These are phyloP conservation scores for Crocidura indochinensis DNA, from an alignment of 2,797 vertebrate genomes.

Conservation along the genomic window DNA sequence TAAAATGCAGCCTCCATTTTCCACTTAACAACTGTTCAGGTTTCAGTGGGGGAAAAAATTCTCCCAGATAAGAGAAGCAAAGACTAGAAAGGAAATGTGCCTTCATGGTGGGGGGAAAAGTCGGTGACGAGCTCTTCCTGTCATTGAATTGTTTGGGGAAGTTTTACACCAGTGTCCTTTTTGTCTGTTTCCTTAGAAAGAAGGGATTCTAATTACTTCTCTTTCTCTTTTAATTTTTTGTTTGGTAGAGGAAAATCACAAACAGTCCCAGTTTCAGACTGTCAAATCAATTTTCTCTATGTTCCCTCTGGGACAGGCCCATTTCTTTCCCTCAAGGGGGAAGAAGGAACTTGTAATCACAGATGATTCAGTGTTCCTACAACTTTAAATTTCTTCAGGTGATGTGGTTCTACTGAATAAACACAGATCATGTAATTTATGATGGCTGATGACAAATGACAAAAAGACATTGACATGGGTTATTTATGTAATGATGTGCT, in stretches of 20 bases:
- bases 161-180: slow-evolving; percentile 91
- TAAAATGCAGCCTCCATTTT: slow-evolving; percentile 94
- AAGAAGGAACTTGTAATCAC: slow-evolving; percentile 75
- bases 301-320: slow-evolving; percentile 43
- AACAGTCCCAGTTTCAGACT: slow-evolving; percentile 77
- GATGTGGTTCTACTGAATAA: slow-evolving; percentile 75
- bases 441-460: slow-evolving; percentile 63
- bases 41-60: slow-evolving; percentile 88
- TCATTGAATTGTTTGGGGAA: slow-evolving; percentile 95
- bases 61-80: slow-evolving; percentile 92
- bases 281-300: slow-evolving; percentile 56
- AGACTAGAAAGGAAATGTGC: slow-evolving; percentile 94
- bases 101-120: slow-evolving; percentile 93
- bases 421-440: slow-evolving; percentile 67
- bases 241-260: slow-evolving; percentile 67
- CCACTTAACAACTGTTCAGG: slow-evolving; percentile 89
- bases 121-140: slow-evolving; percentile 95
- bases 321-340: slow-evolving; percentile 62
- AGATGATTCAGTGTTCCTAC: slow-evolving; percentile 74
- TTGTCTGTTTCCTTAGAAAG: slow-evolving; percentile 89
- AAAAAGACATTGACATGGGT: slow-evolving; percentile 68
- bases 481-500: slow-evolving; percentile 71
- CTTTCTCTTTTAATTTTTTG: slow-evolving; percentile 78
- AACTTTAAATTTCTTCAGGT: slow-evolving; percentile 78
- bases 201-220: slow-evolving; percentile 84